Base-by-base conservation (phyloP, 1,140 invertebrate genomes). In the Brachionus plicatilis region DNA sequence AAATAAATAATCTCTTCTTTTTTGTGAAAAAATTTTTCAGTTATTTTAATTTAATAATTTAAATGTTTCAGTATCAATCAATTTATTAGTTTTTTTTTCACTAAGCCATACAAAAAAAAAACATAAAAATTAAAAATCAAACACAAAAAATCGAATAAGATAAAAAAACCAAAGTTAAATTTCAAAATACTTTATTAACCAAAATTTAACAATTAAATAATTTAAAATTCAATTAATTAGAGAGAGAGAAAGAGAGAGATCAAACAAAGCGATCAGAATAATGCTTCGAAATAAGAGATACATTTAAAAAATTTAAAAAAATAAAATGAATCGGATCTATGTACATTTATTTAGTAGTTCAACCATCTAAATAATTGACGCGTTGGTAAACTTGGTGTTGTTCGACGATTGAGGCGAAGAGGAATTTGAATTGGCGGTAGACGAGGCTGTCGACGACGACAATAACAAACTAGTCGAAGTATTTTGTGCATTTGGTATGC, bases 391-490 rank as follows among this genome's bases (percentile, higher is more conserved):
- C 29, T 76, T 76, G 11, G 72, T 76, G 47, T 76, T 76, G 20
- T 47, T 76, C 27, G 72, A 17, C 68, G 68, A 47, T 50, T 76
- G 72, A 47, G 72, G 72, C 47, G 72, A 76, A 50, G 72, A 76
- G 8, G 72, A 76, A 50, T 76, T 76, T 12, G 72, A 76, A n/a
- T 50, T 76, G 6, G 43, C 11, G 20, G 43, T 50, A 27, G 72
- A 76, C 45, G 72, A 76, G 7, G 72, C 33, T 43, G 33, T 43
- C 72, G 72, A 76, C 9, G 68, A 72, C 4, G 68, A 72, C 20
- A 72, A 45, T 6, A 72, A n/a, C 17, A 72, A 72, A 11, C 68
- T 72, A 43, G 68, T 72, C 68, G 68, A 72, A 20, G 68, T 72
- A 12, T 72, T 45, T 72, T 72, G 68, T 47, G 43, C 29, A 72